phyloP scores from a whole-genome alignment of 2,113 vertebrate genomes.

The Lepisosteus osseus region DNA sequence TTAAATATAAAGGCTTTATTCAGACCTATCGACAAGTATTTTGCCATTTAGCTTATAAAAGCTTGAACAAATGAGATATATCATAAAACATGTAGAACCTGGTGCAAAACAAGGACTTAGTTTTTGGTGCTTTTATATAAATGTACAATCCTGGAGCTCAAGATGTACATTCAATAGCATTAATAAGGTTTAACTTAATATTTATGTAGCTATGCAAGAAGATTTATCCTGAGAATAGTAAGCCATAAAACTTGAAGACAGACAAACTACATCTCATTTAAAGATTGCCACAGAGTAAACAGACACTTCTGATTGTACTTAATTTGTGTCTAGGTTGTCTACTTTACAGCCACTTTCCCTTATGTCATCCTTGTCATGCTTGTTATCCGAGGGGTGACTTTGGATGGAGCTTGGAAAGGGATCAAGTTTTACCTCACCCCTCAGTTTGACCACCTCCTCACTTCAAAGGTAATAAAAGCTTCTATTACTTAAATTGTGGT shows the following conservation, averaged over 20 bases:
- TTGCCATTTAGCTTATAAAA: no score
- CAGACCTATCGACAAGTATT: no score
- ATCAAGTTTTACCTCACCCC: constrained; percentile 75
- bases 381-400: constrained; percentile 69
- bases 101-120: no score
- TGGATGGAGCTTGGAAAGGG: constrained; percentile 75
- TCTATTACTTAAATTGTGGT: neutral
- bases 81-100: no score
- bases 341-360: constrained; percentile 77
- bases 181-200: no score
- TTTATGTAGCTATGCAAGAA: neutral
- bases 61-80: no score
- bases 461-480: constrained; percentile 64
- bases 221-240: neutral
- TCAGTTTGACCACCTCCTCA: constrained; percentile 71
- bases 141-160: no score
- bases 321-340: constrained; percentile 62
- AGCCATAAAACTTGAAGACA: neutral
- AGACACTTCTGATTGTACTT: neutral
- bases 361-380: constrained; percentile 77
- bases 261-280: neutral
- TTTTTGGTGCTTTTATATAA: no score
- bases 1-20: no score
- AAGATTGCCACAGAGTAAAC: neutral
- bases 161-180: no score